These are phyloP conservation scores for Zaprionus africanus DNA, from an alignment of 1,140 invertebrate species.

Conservation along the genomic window DNA sequence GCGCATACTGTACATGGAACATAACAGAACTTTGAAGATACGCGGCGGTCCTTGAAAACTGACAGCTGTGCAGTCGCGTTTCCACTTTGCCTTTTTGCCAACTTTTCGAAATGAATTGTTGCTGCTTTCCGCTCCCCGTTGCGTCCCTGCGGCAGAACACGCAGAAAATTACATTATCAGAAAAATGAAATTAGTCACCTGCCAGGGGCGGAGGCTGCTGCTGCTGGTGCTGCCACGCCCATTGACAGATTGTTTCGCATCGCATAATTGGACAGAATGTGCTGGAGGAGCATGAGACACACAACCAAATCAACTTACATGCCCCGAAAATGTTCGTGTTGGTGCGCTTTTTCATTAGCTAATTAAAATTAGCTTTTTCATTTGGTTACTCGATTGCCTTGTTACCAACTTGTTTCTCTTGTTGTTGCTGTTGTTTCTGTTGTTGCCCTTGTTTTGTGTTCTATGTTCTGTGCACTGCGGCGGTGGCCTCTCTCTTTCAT, in stretches of 20 bases:
- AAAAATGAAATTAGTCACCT: constrained; percentile 52
- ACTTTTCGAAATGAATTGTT: constrained; percentile 40
- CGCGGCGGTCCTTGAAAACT: constrained; percentile 40
- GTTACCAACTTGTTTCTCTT: constrained; percentile 31
- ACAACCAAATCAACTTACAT: constrained; percentile 41
- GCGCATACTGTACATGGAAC: constrained; percentile 4
- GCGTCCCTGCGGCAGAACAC: background rate
- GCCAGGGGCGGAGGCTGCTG: constrained; percentile 19
- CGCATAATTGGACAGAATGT: constrained; percentile 33
- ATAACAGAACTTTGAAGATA: constrained; percentile 37
- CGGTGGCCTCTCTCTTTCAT: background rate
- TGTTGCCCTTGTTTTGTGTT: constrained; percentile 20
- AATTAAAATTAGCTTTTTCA: constrained; percentile 55
- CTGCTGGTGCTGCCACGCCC: constrained; percentile 27
- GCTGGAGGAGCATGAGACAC: constrained; percentile 4
- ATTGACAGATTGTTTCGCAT: constrained; percentile 32
- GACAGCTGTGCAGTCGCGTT: constrained; percentile 44
- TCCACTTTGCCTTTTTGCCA: constrained; percentile 26
- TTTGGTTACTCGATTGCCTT: constrained; percentile 45
- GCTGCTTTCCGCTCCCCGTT: background rate
- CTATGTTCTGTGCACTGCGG: background rate
- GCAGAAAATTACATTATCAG: constrained; percentile 63
- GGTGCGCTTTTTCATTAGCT: constrained; percentile 51
- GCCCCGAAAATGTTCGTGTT: constrained; percentile 38
- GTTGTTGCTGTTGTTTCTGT: constrained; percentile 17